These are phyloP conservation scores for Trachythela sp. DNA, from an alignment of 64 coral and sea anemone genomes.

Conservation along the genomic window DNA sequence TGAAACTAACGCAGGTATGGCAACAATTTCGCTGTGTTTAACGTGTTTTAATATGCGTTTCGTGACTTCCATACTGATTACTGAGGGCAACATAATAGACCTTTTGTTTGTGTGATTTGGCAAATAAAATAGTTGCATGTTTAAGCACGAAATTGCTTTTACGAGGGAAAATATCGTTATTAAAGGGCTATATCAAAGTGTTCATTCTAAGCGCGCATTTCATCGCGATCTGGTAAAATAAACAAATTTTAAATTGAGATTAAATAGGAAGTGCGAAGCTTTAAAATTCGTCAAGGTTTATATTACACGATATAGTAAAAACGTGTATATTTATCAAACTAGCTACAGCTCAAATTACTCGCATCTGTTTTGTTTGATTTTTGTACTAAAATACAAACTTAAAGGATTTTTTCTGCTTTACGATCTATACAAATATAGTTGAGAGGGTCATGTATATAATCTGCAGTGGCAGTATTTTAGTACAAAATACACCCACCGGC, in stretches of 20 bases:
- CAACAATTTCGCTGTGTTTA: background rate
- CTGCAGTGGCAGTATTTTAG: too few species aligned
- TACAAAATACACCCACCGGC: too few species aligned
- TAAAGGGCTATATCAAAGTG: background rate
- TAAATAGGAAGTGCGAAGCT: too few species aligned
- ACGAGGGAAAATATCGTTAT: background rate
- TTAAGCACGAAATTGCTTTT: background rate
- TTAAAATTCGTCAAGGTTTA: too few species aligned
- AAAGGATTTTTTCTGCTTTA: too few species aligned
- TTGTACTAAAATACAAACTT: background rate
- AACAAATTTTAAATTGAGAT: background rate
- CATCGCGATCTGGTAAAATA: background rate
- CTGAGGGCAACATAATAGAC: background rate
- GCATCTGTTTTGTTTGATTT: background rate
- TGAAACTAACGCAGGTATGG: background rate
- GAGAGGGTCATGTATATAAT: too few species aligned
- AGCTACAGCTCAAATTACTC: background rate
- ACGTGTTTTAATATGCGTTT: too few species aligned
- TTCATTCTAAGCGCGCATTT: background rate
- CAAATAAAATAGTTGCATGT: background rate
- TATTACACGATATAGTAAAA: background rate
- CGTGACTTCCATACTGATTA: background rate
- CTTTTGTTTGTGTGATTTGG: background rate
- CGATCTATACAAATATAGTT: too few species aligned
- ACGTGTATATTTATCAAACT: background rate